Evolutionary conservation across 2,113 vertebrate genomes (phyloP).

Genomic region (Epinephelus fuscoguttatus): DNA sequence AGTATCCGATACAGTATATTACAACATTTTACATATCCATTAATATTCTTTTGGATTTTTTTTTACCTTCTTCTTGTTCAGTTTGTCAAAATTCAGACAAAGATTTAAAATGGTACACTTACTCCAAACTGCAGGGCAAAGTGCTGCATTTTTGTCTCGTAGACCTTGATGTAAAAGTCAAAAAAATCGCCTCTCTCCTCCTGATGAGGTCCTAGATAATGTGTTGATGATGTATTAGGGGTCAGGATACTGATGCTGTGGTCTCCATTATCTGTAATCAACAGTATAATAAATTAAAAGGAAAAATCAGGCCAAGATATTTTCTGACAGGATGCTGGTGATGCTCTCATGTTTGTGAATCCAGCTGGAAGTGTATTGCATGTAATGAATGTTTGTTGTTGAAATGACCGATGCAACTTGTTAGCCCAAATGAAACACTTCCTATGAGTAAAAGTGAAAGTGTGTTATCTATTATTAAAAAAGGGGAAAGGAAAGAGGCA

Average conservation of each 20-base stretch:
- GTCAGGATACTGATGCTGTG: constrained; percentile 4
- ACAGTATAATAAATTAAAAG: background rate
- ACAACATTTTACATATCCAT: too few relatives aligned
- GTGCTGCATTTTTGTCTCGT: constrained; percentile 28
- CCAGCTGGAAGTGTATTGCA: too few relatives aligned
- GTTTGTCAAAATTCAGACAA: background rate
- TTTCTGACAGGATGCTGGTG: too few relatives aligned
- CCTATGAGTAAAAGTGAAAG: too few relatives aligned
- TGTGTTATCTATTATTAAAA: too few relatives aligned
- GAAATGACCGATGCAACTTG: too few relatives aligned
- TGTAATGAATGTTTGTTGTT: too few relatives aligned
- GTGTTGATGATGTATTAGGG: constrained; percentile 53
- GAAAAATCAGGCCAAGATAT: too few relatives aligned
- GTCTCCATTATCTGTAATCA: constrained; percentile 36
- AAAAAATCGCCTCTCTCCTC: constrained; percentile 45
- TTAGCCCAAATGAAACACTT: too few relatives aligned
- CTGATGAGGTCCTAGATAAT: constrained; percentile 29
- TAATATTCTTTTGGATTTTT: too few relatives aligned
- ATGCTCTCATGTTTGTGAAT: too few relatives aligned
- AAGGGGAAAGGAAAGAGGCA: too few relatives aligned
- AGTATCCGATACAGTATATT: background rate
- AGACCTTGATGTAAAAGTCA: constrained; percentile 62
- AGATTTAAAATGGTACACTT: background rate
- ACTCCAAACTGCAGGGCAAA: constrained; percentile 58
- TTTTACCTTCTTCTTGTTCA: background rate